Evolutionary conservation across 2,888 invertebrate genomes (phyloP).

Genomic region (Polydrusus cervinus): DNA sequence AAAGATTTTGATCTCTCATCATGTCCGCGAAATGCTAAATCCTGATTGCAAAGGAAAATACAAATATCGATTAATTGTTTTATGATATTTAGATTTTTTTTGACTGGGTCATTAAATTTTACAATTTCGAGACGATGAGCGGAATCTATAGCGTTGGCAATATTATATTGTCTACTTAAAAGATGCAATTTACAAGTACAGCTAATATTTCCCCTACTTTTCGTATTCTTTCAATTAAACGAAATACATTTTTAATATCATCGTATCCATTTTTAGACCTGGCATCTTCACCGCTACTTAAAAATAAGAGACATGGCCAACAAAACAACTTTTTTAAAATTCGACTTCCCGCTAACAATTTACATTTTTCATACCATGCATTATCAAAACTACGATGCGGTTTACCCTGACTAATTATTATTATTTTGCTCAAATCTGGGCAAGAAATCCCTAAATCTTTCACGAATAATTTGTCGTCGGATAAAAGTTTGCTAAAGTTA

Average conservation of each 20-base stretch:
- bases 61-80: constrained; percentile 30
- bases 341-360: constrained; percentile 15
- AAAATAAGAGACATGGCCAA: constrained; percentile 4
- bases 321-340: constrained; percentile 20
- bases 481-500: too few species aligned
- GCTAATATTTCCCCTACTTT: neutral
- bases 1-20: constrained; percentile 21
- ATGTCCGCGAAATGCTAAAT: constrained; percentile 36
- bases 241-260: constrained; percentile 9
- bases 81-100: constrained; percentile 30
- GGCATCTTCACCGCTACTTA: neutral
- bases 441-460: too few species aligned
- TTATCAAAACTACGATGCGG: neutral
- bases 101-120: constrained; percentile 23
- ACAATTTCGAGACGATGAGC: constrained; percentile 1
- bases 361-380: constrained; percentile 5
- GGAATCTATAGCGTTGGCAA: neutral
- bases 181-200: constrained; percentile 15
- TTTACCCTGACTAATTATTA: too few species aligned
- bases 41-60: constrained; percentile 13
- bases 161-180: constrained; percentile 21
- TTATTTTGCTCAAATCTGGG: too few species aligned
- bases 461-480: too few species aligned
- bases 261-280: constrained; percentile 5
- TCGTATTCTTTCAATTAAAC: constrained; percentile 6